Evolutionary conservation across 1,140 invertebrate species (phyloP).

Genomic region (Medauroidea extradentata): DNA sequence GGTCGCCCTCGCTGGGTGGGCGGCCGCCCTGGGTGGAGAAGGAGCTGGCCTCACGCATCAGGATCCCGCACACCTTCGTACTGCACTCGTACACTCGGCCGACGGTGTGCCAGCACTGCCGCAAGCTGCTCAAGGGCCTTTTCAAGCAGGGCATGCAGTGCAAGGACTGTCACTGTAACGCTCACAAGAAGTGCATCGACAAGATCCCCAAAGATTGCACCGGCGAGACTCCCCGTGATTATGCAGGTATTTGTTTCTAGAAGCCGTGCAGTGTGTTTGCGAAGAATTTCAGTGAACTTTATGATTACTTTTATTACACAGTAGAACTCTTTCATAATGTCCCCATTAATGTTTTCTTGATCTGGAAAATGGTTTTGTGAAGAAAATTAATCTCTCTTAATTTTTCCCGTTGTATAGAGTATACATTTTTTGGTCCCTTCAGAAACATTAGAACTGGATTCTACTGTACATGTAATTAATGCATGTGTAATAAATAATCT

Average conservation of each 20-base stretch:
- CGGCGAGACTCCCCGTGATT: constrained; percentile 57
- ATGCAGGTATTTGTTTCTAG: background rate
- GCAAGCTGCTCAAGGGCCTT: constrained; percentile 90
- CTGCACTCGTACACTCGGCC: constrained; percentile 92
- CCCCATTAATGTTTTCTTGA: no score
- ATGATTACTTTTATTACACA: no score
- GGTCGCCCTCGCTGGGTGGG: constrained; percentile 73
- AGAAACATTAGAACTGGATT: no score
- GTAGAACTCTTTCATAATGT: no score
- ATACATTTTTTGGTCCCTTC: no score
- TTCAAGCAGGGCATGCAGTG: constrained; percentile 97
- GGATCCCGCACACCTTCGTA: constrained; percentile 88
- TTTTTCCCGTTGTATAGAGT: no score
- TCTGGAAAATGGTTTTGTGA: no score
- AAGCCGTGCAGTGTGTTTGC: no score
- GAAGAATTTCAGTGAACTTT: no score
- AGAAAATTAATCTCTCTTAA: no score
- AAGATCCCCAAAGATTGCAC: constrained; percentile 94
- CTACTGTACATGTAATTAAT: no score
- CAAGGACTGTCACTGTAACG: constrained; percentile 97
- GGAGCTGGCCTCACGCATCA: constrained; percentile 65
- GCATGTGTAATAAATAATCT: no score
- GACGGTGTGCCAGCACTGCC: constrained; percentile 93
- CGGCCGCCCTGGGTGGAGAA: constrained; percentile 58
- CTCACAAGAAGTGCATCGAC: constrained; percentile 94